These are phyloP conservation scores for Schizopygopsis pylzovi DNA, from an alignment of 2,797 vertebrate genomes.

Conservation along the genomic window DNA sequence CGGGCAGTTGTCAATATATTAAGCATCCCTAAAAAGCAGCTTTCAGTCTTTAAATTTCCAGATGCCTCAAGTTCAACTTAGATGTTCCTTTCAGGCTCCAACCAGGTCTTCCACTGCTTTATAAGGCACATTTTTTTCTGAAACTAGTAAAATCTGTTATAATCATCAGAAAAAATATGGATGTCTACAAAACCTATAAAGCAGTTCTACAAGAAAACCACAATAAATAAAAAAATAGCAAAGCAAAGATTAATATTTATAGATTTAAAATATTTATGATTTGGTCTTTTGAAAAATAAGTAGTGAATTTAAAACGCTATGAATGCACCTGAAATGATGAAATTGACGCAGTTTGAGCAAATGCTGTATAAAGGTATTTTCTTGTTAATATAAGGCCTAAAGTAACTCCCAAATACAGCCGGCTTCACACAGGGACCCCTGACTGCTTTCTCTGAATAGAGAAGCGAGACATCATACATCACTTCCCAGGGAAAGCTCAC, in stretches of 20 bases:
- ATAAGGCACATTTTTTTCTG: not conserved
- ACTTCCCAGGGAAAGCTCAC: conserved; percentile 48
- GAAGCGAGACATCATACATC: conserved; percentile 38
- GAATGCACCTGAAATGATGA: not conserved
- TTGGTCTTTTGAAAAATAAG: not conserved
- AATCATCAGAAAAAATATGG: not conserved
- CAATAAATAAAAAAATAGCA: not conserved
- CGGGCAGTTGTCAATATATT: not conserved
- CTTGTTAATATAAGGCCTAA: conserved; percentile 24
- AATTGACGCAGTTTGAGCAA: not conserved
- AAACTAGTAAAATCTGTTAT: not conserved
- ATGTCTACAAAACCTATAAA: not conserved
- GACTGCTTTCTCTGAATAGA: conserved; percentile 44
- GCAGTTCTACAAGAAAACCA: not conserved
- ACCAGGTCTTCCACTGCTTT: not conserved
- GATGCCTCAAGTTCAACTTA: not conserved
- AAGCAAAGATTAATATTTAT: not conserved
- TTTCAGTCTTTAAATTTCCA: not conserved
- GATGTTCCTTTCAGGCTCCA: conserved; percentile 36
- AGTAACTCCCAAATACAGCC: conserved; percentile 40
- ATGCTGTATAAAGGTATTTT: conserved; percentile 20
- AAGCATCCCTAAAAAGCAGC: not conserved
- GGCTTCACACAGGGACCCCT: conserved; percentile 41
- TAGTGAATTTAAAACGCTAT: not conserved
- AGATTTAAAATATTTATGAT: not conserved